A percentile compares a stretch with the other conserved stretches of the same genome.
Conservation (phyloP, 2,888 invertebrate species). For the Xestia c-nigrum region DNA sequence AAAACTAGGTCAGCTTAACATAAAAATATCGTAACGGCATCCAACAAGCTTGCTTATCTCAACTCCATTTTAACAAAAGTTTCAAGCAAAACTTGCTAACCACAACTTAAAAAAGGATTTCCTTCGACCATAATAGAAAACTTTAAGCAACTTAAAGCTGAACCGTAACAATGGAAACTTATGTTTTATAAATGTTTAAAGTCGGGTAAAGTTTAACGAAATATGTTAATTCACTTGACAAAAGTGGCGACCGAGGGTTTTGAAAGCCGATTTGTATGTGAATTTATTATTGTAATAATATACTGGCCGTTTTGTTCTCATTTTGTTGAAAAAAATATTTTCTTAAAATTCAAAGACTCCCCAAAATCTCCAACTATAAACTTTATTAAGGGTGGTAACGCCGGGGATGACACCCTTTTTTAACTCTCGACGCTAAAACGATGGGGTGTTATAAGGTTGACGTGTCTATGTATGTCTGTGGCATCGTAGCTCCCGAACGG, state of each 20-base stretch:
- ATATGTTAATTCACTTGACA: constrained; percentile 68
- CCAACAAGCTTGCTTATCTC: constrained; percentile 23
- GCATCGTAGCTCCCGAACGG: too few relatives aligned
- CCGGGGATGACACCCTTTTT: too few relatives aligned
- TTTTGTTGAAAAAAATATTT: not conserved
- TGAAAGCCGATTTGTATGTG: constrained; percentile 33
- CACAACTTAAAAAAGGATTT: constrained; percentile 62
- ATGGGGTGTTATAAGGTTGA: too few relatives aligned
- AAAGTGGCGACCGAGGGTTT: constrained; percentile 42
- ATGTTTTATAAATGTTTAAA: constrained; percentile 66
- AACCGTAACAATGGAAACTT: constrained; percentile 66
- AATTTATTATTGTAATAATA: constrained; percentile 22
- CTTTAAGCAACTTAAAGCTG: constrained; percentile 56
- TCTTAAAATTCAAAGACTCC: too few relatives aligned
- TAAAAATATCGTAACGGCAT: constrained; percentile 7
- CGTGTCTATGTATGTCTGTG: too few relatives aligned
- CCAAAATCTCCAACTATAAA: too few relatives aligned
- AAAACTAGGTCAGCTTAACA: constrained; percentile 8
- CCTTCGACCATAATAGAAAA: constrained; percentile 63
- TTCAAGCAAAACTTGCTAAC: constrained; percentile 31
- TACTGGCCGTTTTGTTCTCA: not conserved
- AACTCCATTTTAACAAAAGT: constrained; percentile 32
- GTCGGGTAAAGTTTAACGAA: constrained; percentile 53
- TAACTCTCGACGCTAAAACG: too few relatives aligned
- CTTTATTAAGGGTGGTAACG: too few relatives aligned